These are phyloP conservation scores for Psophia crepitans DNA, from an alignment of 2,113 vertebrate species.

Conservation along the genomic window DNA sequence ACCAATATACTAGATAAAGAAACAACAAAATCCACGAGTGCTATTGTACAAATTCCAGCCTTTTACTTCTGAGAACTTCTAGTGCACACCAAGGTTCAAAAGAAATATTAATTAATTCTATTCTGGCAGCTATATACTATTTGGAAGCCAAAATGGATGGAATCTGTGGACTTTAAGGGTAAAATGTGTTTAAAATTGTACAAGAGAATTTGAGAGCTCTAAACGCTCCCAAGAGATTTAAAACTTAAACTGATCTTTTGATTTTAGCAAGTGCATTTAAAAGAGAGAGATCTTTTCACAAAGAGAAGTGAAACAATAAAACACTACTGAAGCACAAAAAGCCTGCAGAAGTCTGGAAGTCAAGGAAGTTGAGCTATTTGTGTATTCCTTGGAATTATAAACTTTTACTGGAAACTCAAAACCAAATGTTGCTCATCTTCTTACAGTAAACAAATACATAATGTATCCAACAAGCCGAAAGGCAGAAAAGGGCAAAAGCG, in stretches of 20 bases:
- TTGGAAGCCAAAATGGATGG: slow-evolving; percentile 20
- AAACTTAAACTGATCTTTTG: slow-evolving; percentile 38
- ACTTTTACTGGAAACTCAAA: neutral
- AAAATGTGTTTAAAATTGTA: slow-evolving; percentile 37
- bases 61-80: neutral
- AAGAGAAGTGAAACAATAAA: neutral
- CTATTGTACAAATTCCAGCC: neutral
- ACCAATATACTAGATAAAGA: neutral
- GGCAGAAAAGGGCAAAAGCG: neutral
- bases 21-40: neutral
- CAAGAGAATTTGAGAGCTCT: slow-evolving; percentile 44
- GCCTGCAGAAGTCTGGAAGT: neutral
- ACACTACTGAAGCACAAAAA: slow-evolving; percentile 6
- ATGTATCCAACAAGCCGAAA: neutral
- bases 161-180: slow-evolving; percentile 11
- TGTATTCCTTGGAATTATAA: neutral
- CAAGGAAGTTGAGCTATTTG: neutral
- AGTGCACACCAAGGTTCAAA: neutral
- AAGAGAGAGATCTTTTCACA: slow-evolving; percentile 19
- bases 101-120: slow-evolving; percentile 49
- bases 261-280: slow-evolving; percentile 38
- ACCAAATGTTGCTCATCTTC: neutral
- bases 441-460: neutral
- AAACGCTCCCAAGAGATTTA: slow-evolving; percentile 54
- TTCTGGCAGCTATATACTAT: slow-evolving; percentile 43